Base-by-base conservation (phyloP, 2,888 invertebrate genomes). In the Pristionchus japonicus region DNA sequence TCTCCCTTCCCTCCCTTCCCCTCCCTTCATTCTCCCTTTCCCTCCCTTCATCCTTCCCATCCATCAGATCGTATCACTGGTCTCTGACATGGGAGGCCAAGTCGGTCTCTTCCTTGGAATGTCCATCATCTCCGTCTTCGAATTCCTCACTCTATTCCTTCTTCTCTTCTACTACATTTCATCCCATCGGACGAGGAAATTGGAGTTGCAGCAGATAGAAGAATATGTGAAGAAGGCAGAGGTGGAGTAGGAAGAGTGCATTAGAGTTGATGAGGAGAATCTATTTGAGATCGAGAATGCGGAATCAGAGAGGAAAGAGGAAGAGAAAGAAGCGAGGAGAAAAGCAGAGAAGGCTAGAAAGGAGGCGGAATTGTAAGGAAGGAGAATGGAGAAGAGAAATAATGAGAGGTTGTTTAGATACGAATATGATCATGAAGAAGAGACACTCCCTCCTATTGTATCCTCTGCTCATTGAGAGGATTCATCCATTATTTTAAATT, bases 31-130 rank as follows among this genome's bases (percentile, higher is more conserved):
- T n/a, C n/a, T n/a, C n/a, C n/a, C n/a, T n/a, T n/a, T n/a, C n/a
- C n/a, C n/a, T n/a, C n/a, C n/a, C n/a, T n/a, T n/a, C n/a, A n/a
- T n/a, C n/a, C n/a, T n/a, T n/a, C n/a, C n/a, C n/a, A n/a, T n/a
- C n/a, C n/a, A n/a, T 89, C 92, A 95, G 95, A 91, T 94, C 7
- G 93, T 94, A 89, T 95, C 94, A 87, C 92, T 95, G 89, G 93
- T 95, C 47, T 95, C 95, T 47, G 95, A 95, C 89, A 92, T 95
- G 43, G 95, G 95, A 4, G 95, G 95, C n/a, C 95, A 95, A 89
- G 92, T 95, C n/a, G 95, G 95, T 6, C 91, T 95, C 52, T 95
- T 94, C 94, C 90, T 95, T 11, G 82, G 91, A 86, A 91, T 91
- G 91, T 90, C 90, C 43, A 91, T 92, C 57, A 92, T 92, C 47